phyloP scores from a whole-genome alignment of 1,140 invertebrate species.

The Lepidotrigona ventralis region DNA sequence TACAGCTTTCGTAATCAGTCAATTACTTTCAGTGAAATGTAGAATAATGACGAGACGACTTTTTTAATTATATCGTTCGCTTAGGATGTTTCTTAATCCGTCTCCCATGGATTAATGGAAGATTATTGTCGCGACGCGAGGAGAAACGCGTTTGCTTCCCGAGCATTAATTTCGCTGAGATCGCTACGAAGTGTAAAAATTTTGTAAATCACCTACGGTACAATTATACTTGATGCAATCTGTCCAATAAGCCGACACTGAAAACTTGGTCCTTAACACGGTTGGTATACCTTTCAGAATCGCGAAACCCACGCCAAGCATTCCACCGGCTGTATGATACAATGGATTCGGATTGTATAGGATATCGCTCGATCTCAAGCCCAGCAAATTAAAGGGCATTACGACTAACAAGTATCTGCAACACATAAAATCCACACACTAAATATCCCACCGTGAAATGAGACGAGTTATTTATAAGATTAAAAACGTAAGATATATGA shows the following conservation, averaged over 20 bases:
- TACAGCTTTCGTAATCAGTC: too few species aligned
- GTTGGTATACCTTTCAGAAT: conserved; percentile 83
- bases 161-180: neutral
- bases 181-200: neutral
- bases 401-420: conserved; percentile 77
- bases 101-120: neutral
- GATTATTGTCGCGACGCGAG: neutral
- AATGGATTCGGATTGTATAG: conserved; percentile 85
- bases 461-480: neutral
- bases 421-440: conserved; percentile 18
- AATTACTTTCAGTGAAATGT: too few species aligned
- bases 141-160: neutral
- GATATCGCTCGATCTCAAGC: conserved; percentile 74
- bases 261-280: conserved; percentile 87
- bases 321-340: conserved; percentile 86
- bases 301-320: conserved; percentile 83
- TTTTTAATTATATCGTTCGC: neutral
- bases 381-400: conserved; percentile 75
- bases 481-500: too few species aligned
- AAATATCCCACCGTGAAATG: neutral
- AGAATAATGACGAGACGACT: neutral
- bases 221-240: conserved; percentile 87
- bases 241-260: conserved; percentile 87
- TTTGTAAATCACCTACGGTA: conserved; percentile 81
- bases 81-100: neutral